Conservation (phyloP, 2,888 invertebrate genomes). For the Agrotis segetum region DNA sequence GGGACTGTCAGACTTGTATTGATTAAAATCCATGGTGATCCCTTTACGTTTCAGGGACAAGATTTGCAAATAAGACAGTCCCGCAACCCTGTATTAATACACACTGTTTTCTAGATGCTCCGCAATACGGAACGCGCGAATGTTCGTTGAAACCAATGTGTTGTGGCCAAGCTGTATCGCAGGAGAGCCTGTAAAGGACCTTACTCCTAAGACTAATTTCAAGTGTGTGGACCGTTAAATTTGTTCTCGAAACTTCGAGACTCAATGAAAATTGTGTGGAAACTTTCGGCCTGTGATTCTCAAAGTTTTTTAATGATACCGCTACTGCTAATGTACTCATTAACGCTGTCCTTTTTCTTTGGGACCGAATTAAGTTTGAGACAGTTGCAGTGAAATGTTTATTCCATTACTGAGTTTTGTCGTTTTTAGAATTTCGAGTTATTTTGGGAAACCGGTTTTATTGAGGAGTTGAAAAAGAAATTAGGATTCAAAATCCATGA, state of each 20-base stretch:
- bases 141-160: too few species aligned
- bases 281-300: constrained; percentile 52
- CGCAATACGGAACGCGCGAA: too few species aligned
- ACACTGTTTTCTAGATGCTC: too few species aligned
- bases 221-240: constrained; percentile 56
- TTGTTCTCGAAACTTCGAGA: constrained; percentile 51
- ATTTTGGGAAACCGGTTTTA: not conserved
- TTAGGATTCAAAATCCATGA: too few species aligned
- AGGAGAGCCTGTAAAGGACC: not conserved
- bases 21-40: too few species aligned
- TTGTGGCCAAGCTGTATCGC: not conserved
- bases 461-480: not conserved
- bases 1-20: too few species aligned
- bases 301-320: constrained; percentile 59
- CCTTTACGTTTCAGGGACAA: too few species aligned
- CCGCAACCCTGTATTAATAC: too few species aligned
- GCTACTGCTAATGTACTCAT: constrained; percentile 54
- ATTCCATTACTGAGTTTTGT: constrained; percentile 29
- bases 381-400: constrained; percentile 30
- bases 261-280: constrained; percentile 37
- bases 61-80: too few species aligned
- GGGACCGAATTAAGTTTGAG: constrained; percentile 15
- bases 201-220: constrained; percentile 47
- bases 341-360: constrained; percentile 40
- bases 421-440: constrained; percentile 15